phyloP scores from a whole-genome alignment of 2,888 invertebrate species.

The Parasteatoda lunata region DNA sequence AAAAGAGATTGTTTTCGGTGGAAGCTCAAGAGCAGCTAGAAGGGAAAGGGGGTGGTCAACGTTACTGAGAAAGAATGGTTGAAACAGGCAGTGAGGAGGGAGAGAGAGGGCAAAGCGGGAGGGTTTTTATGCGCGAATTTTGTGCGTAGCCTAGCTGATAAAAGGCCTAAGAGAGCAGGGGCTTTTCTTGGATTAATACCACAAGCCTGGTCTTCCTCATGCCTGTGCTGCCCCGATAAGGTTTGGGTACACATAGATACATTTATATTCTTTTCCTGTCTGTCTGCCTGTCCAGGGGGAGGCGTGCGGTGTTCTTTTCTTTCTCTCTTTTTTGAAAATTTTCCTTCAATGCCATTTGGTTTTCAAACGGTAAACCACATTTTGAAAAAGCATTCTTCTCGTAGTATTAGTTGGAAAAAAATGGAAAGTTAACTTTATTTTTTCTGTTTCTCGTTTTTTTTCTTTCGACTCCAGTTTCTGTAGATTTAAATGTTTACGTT shows the following conservation, averaged over 20 bases:
- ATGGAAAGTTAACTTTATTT: constrained; percentile 19
- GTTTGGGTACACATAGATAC: constrained; percentile 62
- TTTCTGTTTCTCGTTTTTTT: constrained; percentile 8
- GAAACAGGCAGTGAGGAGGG: constrained; percentile 26
- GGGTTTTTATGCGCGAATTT: constrained; percentile 67
- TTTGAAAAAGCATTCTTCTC: constrained; percentile 32
- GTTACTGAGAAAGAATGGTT: constrained; percentile 28
- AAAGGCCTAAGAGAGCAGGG: constrained; percentile 58
- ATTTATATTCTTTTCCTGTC: constrained; percentile 30
- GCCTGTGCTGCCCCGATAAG: constrained; percentile 62
- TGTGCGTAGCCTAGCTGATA: constrained; percentile 59
- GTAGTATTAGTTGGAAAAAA: constrained; percentile 7
- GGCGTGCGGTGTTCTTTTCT: not conserved
- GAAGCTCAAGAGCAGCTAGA: constrained; percentile 14
- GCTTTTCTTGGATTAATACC: constrained; percentile 63
- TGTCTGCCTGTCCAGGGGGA: constrained; percentile 4
- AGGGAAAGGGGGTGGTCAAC: constrained; percentile 29
- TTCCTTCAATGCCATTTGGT: constrained; percentile 38
- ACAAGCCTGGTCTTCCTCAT: constrained; percentile 48
- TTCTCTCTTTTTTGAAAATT: constrained; percentile 4
- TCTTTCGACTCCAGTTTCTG: constrained; percentile 2
- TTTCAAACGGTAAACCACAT: constrained; percentile 64
- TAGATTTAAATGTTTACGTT: constrained; percentile 66
- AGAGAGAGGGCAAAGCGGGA: constrained; percentile 17
- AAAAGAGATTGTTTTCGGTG: constrained; percentile 50